Percentiles rank a stretch among this genome's conserved stretches.
Evolutionary conservation across 2,113 vertebrate species (phyloP).

Genomic region (Epinephelus fuscoguttatus): DNA sequence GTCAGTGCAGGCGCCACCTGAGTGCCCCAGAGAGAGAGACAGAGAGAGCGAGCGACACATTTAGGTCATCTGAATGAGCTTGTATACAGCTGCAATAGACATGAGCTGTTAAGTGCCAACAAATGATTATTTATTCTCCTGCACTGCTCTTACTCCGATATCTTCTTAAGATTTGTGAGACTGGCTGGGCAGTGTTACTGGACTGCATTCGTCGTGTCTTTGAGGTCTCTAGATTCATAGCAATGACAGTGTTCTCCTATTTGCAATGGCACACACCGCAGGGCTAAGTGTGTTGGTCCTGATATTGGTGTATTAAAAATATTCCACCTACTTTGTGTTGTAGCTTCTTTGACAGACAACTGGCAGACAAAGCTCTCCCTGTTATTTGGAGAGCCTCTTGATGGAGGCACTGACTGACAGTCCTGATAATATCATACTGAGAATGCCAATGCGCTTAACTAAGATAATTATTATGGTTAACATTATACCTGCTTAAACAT

Average conservation of each 20-base stretch:
- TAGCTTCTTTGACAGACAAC: not conserved
- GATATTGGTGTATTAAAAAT: not conserved
- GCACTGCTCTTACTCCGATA: not conserved
- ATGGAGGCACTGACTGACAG: not conserved
- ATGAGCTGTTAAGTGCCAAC: not conserved
- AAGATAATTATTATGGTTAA: not conserved
- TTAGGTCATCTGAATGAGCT: constrained; percentile 11
- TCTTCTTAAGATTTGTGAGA: not conserved
- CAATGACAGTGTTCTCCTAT: not conserved
- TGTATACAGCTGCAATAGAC: not conserved
- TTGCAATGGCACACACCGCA: not conserved
- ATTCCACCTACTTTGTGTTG: not conserved
- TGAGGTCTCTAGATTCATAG: not conserved
- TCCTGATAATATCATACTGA: not conserved
- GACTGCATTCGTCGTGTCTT: not conserved
- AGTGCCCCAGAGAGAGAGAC: not conserved
- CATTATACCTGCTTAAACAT: not conserved
- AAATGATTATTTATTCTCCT: not conserved
- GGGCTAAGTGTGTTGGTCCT: not conserved
- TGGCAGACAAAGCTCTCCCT: not conserved
- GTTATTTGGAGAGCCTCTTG: not conserved
- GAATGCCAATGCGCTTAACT: not conserved
- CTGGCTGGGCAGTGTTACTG: not conserved
- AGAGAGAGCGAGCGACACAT: not conserved
- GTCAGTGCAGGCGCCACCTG: constrained; percentile 60